phyloP scores from a whole-genome alignment of 2,113 vertebrate genomes.

The Gymnarchus niloticus region DNA sequence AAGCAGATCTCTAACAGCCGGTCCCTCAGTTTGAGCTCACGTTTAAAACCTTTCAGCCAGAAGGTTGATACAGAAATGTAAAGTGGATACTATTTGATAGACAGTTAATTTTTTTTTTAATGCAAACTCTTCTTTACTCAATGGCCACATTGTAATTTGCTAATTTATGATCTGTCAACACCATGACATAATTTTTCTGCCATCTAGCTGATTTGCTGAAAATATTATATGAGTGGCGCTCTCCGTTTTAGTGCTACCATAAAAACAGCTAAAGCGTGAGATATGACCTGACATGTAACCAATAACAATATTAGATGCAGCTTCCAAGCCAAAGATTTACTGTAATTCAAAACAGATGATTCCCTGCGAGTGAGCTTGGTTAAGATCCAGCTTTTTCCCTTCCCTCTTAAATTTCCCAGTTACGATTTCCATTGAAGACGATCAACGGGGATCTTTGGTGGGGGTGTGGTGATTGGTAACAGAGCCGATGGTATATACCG shows the following conservation, averaged over 20 bases:
- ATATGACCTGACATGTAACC: neutral
- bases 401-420: neutral
- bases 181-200: neutral
- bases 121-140: neutral
- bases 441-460: too few relatives aligned
- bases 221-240: neutral
- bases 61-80: too few relatives aligned
- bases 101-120: too few relatives aligned
- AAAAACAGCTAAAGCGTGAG: neutral
- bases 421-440: neutral
- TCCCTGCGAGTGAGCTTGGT: neutral
- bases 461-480: too few relatives aligned
- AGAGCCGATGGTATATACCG: too few relatives aligned
- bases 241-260: conserved; percentile 1
- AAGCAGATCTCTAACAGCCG: too few relatives aligned
- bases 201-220: neutral
- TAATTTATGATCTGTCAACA: neutral
- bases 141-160: neutral
- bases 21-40: too few relatives aligned
- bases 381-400: neutral
- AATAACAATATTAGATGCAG: neutral
- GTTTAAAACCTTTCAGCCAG: too few relatives aligned
- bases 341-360: conserved; percentile 15
- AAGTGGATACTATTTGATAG: too few relatives aligned
- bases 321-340: neutral